Base-by-base conservation (phyloP, 2,113 vertebrate species). In the Psilopogon haemacephalus region DNA sequence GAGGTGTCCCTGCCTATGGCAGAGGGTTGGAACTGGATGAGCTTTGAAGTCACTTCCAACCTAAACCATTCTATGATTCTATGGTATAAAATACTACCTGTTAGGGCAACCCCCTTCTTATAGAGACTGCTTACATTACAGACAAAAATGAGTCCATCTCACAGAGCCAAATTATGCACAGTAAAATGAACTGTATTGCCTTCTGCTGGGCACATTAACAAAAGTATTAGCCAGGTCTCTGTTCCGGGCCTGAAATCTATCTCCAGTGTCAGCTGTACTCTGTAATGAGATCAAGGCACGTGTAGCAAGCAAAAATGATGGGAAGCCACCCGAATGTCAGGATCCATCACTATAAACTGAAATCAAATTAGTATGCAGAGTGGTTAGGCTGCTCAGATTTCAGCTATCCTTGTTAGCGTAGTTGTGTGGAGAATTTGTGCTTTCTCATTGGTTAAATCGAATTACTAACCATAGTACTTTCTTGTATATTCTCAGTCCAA, bases 281-380 rank as follows among this genome's bases (percentile, higher is more conserved):
- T 30, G 79, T 20, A 12, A 37, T 1, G 55, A 33, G 14, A 32
- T n/a, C 44, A 23, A 77, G 64, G 12, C 7, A 21, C 18, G 19
- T 0, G 0, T 4, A 56, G n/a, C 50, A 38, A 48, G 37, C 0
- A 3, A 76, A 46, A 84, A 35, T 12, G 60, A 28, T 28, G 18
- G 37, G 69, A 16, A 77, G 33, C 40, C 50, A 14, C 4, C 27
- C 50, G 62, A 70, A 64, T 28, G 33, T n/a, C 52, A 63, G 33
- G 21, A 63, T 40, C 77, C 35, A 15, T 24, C 28, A 76, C n/a
- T 27, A 20, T 2, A 40, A 56, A 79, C 33, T 6, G 1, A 58
- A 68, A 81, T 18, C 11, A 38, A 20, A 8, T 21, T 2, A 55
- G 44, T 58, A 26, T 62, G 23, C 7, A 26, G n/a, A 33, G 30